phyloP scores from a whole-genome alignment of 2,888 invertebrate genomes.

The Drosophila nr. perissopoda region DNA sequence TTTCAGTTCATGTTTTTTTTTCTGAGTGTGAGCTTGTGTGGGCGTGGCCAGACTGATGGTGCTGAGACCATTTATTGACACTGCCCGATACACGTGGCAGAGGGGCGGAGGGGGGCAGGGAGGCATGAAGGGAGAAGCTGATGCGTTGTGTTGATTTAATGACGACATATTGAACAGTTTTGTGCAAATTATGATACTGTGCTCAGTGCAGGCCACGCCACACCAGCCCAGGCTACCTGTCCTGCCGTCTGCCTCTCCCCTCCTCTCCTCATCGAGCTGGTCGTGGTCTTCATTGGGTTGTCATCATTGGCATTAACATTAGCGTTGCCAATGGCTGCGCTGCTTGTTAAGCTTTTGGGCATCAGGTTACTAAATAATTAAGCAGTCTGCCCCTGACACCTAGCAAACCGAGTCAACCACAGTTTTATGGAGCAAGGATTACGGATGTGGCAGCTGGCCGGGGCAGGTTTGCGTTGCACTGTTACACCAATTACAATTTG shows the following conservation, averaged over 20 bases:
- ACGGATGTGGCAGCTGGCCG: background rate
- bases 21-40: constrained; percentile 1
- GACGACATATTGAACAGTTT: constrained; percentile 67
- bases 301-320: constrained; percentile 39
- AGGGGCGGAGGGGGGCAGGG: background rate
- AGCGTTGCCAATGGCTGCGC: constrained; percentile 43
- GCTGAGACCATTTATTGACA: constrained; percentile 59
- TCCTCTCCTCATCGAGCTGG: background rate
- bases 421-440: constrained; percentile 8
- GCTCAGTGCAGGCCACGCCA: background rate
- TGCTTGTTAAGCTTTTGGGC: constrained; percentile 66
- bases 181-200: constrained; percentile 62
- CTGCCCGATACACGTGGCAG: constrained; percentile 30
- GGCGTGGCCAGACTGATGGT: constrained; percentile 17
- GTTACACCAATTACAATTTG: background rate
- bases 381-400: constrained; percentile 61
- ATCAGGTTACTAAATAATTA: constrained; percentile 74
- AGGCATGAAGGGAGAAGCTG: background rate
- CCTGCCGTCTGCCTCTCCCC: background rate
- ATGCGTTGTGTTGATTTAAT: constrained; percentile 60
- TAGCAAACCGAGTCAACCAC: constrained; percentile 58
- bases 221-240: background rate
- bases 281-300: background rate
- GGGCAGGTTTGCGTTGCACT: background rate
- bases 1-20: background rate